A percentile compares a stretch with the other conserved stretches of the same genome.
These are phyloP conservation scores for Rhinogobio ventralis DNA, from an alignment of 2,797 vertebrate genomes.

Conservation along the genomic window DNA sequence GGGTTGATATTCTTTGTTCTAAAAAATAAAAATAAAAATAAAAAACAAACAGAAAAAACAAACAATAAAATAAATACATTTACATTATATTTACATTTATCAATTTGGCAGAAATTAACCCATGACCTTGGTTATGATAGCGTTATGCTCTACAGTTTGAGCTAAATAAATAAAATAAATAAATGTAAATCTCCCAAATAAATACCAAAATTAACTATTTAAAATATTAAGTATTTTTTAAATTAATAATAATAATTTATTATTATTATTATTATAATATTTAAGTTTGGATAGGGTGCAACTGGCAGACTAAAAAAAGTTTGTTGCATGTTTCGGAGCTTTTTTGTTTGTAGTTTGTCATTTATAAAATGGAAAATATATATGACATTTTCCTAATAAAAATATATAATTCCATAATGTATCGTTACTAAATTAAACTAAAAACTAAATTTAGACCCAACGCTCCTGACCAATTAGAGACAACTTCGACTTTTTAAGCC, in stretches of 20 bases:
- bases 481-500: not conserved
- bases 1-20: not conserved
- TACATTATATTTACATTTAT: not conserved
- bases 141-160: not conserved
- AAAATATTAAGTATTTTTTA: not conserved
- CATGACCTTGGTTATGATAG: not conserved
- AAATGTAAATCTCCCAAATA: not conserved
- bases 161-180: not conserved
- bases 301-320: not conserved
- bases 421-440: not conserved
- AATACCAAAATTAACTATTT: not conserved
- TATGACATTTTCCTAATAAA: not conserved
- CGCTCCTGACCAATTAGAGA: not conserved
- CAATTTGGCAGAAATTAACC: not conserved
- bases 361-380: not conserved
- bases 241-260: not conserved
- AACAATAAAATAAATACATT: not conserved
- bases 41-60: not conserved
- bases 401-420: not conserved
- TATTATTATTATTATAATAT: not conserved
- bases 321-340: not conserved
- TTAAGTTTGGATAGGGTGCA: not conserved
- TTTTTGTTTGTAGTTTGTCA: not conserved
- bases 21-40: not conserved
- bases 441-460: not conserved